Conservation (phyloP, 2,113 vertebrate species). For the Gallinago media region DNA sequence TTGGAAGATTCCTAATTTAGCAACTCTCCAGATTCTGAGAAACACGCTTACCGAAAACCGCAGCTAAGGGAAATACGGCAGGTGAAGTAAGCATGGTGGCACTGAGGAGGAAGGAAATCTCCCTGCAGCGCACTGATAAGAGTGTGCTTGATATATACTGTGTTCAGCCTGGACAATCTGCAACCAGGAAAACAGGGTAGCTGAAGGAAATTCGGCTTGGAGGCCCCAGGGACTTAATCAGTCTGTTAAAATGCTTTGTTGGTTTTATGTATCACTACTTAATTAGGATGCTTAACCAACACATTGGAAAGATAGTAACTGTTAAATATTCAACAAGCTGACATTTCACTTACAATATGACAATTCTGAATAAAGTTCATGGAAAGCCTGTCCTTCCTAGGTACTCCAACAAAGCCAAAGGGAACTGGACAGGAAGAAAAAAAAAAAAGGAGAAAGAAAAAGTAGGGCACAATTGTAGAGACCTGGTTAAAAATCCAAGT, state of each 20-base stretch:
- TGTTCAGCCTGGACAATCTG: neutral
- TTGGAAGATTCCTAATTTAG: neutral
- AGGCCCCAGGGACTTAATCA: slow-evolving; percentile 15
- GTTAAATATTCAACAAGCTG: slow-evolving; percentile 49
- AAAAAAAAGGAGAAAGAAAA: too few species aligned
- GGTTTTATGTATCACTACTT: slow-evolving; percentile 37
- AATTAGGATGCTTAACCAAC: slow-evolving; percentile 43
- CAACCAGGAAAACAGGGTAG: slow-evolving; percentile 15
- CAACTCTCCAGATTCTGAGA: slow-evolving; percentile 10
- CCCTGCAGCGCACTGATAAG: slow-evolving; percentile 56
- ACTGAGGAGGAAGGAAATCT: slow-evolving; percentile 51
- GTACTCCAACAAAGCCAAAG: slow-evolving; percentile 31
- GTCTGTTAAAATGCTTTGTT: slow-evolving; percentile 46
- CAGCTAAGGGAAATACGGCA: slow-evolving; percentile 20
- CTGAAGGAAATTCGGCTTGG: neutral
- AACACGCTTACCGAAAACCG: neutral
- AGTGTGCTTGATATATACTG: neutral
- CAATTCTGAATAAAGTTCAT: slow-evolving; percentile 37
- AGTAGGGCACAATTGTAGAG: slow-evolving; percentile 19
- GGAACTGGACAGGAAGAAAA: neutral
- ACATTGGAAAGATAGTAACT: slow-evolving; percentile 41
- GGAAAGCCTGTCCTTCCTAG: slow-evolving; percentile 16
- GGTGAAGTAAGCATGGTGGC: slow-evolving; percentile 36
- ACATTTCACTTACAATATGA: slow-evolving; percentile 35
- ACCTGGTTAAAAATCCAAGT: slow-evolving; percentile 40